Evolutionary conservation across 1,140 invertebrate genomes (phyloP).

Genomic region (Rhagoletis pomonella): DNA sequence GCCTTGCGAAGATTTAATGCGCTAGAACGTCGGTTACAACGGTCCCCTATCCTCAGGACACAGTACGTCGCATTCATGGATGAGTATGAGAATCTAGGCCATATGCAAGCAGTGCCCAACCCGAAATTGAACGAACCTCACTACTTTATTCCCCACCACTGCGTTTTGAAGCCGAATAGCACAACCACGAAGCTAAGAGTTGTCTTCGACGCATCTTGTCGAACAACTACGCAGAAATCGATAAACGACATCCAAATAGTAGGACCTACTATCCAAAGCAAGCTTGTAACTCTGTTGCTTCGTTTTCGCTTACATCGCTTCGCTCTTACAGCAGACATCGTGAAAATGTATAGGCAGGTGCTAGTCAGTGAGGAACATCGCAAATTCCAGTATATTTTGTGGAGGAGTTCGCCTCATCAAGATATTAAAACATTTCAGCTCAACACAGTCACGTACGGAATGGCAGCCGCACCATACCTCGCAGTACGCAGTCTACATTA

Average conservation of each 20-base stretch:
- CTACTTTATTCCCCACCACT: constrained; percentile 6
- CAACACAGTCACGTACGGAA: neutral
- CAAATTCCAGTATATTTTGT: constrained; percentile 45
- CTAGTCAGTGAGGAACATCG: constrained; percentile 37
- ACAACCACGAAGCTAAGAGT: neutral
- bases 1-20: neutral
- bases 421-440: constrained; percentile 10
- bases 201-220: constrained; percentile 62
- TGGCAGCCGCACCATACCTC: neutral
- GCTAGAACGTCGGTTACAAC: neutral
- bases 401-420: constrained; percentile 25
- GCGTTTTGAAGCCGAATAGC: neutral
- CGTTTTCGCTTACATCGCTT: constrained; percentile 60
- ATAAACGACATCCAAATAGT: constrained; percentile 46
- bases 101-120: neutral
- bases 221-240: constrained; percentile 55
- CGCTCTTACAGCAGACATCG: constrained; percentile 69
- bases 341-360: constrained; percentile 75
- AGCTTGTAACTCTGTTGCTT: constrained; percentile 23
- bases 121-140: neutral
- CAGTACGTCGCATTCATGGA: neutral
- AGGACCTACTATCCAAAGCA: constrained; percentile 38
- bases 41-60: neutral
- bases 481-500: neutral
- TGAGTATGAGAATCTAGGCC: neutral